Conservation (phyloP, 2,888 invertebrate species). For the Athrips mouffetella region DNA sequence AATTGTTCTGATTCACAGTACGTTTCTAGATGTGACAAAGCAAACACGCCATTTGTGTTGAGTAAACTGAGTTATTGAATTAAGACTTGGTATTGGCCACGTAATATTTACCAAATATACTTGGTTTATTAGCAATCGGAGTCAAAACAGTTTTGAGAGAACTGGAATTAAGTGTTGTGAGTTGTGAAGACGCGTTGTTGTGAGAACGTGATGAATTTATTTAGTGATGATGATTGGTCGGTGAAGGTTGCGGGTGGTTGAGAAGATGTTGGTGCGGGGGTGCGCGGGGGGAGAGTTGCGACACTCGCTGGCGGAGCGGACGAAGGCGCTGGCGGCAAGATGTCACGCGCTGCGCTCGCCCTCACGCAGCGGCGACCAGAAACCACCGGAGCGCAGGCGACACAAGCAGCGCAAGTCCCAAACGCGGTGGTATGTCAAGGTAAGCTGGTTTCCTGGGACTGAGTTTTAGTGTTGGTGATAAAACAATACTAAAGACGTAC, state of each 20-base stretch:
- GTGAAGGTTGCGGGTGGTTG: constrained; percentile 50
- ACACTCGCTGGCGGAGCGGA: constrained; percentile 71
- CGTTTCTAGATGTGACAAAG: not conserved
- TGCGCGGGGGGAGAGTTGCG: constrained; percentile 69
- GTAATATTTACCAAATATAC: constrained; percentile 16
- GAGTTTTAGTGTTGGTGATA: not conserved
- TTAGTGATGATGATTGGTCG: constrained; percentile 32
- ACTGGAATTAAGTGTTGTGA: constrained; percentile 5
- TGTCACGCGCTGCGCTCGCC: constrained; percentile 70
- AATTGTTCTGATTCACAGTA: constrained; percentile 5
- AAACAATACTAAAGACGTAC: no score
- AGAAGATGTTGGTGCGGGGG: constrained; percentile 66
- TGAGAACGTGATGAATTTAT: constrained; percentile 25
- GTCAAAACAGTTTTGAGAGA: constrained; percentile 11
- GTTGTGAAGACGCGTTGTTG: constrained; percentile 20
- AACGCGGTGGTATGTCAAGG: constrained; percentile 85
- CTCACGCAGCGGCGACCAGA: constrained; percentile 49
- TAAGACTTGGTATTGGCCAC: constrained; percentile 28
- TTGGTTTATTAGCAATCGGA: constrained; percentile 16
- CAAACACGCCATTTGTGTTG: constrained; percentile 2
- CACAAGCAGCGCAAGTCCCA: constrained; percentile 73
- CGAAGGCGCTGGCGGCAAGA: constrained; percentile 71
- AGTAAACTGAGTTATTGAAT: not conserved
- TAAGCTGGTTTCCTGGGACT: constrained; percentile 60
- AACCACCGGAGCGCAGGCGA: constrained; percentile 55